Base-by-base conservation (phyloP, 2,888 invertebrate genomes). In the Drosophila stalkeri region DNA sequence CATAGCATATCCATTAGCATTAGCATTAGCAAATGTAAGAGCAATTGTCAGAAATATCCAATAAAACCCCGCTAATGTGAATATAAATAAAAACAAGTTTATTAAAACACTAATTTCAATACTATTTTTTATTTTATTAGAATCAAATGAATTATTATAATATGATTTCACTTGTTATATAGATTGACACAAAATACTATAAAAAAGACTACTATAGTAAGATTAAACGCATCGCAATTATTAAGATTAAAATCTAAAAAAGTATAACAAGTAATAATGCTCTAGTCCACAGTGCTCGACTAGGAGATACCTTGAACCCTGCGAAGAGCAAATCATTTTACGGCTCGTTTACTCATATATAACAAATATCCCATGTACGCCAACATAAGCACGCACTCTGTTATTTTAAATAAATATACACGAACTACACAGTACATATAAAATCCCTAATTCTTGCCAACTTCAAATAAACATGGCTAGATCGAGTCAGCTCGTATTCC, bases 1-100 rank as follows among this genome's bases (percentile, higher is more conserved):
- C 47, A 54, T 51, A 35, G 52, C 64, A 44, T 23, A 61, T 62
- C 35, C 44, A 49, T 63, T 31, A 46, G 16, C 18, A 14, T 14
- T 59, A 69, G 33, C 18, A 14, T 14, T 59, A 69, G 41, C 16
- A 37, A 55, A 49, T 49, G 23, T 64, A 66, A 57, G 18, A 64
- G 49, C 31, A 59, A 49, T n/a, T 46, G 39, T 62, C 33, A 52
- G 14, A 43, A 52, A 52, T 54, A 57, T 61, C 4, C 52, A 20
- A 20, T n/a, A 20, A 35, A 35, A 6, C 9, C 9, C 35, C 11
- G 31, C 11, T 35, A 60, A 7, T 62, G 23, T 65, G 56, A 44
- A 46, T 46, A 63, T 72, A 63, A 62, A 66, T 73, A 59, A 66
- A 59, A 31, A 14, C 37, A 43, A 31, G 39, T 20, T 23, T 18